phyloP scores from a whole-genome alignment of 2,113 vertebrate species.

The Apteryx owenii region DNA sequence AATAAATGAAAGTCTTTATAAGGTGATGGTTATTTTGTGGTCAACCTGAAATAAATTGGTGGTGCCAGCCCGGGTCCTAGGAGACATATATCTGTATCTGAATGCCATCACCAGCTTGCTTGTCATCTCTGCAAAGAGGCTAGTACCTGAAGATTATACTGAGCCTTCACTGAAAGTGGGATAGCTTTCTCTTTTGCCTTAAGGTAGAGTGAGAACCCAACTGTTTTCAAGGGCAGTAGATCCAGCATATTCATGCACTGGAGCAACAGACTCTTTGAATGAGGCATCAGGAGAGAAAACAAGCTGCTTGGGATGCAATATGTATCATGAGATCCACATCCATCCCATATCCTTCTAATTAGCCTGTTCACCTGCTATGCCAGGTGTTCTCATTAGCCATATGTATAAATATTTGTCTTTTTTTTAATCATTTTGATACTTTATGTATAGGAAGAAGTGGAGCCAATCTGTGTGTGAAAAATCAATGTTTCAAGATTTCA shows the following conservation, averaged over 20 bases:
- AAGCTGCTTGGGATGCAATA: background rate
- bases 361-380: constrained; percentile 68
- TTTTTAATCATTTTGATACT: constrained; percentile 62
- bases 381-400: constrained; percentile 76
- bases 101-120: constrained; percentile 9
- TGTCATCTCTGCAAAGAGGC: background rate
- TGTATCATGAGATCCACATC: background rate
- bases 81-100: constrained; percentile 28
- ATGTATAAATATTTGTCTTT: constrained; percentile 78
- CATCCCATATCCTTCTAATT: constrained; percentile 35
- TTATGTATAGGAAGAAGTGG: constrained; percentile 60
- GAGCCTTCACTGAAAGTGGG: background rate
- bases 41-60: constrained; percentile 56
- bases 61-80: constrained; percentile 44
- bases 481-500: constrained; percentile 18
- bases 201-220: background rate
- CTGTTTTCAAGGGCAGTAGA: constrained; percentile 1
- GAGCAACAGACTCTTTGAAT: constrained; percentile 4
- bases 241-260: background rate
- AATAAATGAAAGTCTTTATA: constrained; percentile 65
- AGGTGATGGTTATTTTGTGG: constrained; percentile 56
- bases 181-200: background rate
- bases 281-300: background rate
- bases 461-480: constrained; percentile 56
- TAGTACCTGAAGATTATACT: background rate